A percentile compares a stretch with the other conserved stretches of the same genome.
phyloP scores from a whole-genome alignment of 2,888 invertebrate genomes.

The Morpho deidamia region DNA sequence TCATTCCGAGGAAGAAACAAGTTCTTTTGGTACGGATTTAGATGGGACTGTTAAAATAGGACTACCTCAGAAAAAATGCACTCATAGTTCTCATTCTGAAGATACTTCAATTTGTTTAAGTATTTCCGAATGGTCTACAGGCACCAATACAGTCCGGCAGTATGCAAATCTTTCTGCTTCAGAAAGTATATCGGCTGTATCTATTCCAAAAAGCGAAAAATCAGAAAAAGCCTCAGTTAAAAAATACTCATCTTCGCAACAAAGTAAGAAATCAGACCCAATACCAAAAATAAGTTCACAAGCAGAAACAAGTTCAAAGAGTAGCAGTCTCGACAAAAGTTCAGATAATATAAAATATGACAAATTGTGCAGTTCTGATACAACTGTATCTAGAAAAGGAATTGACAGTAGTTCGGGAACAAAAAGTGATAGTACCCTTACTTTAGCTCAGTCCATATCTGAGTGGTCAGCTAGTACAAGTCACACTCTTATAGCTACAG shows the following conservation, averaged over 20 bases:
- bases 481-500: conserved; percentile 83
- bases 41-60: conserved; percentile 91
- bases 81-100: conserved; percentile 90
- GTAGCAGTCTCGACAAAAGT: conserved; percentile 78
- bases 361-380: conserved; percentile 80
- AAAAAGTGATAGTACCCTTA: conserved; percentile 88
- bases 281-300: conserved; percentile 60
- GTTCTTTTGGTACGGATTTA: conserved; percentile 86
- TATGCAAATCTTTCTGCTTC: conserved; percentile 86
- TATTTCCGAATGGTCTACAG: conserved; percentile 93
- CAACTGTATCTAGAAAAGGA: conserved; percentile 68
- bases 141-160: conserved; percentile 89
- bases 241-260: conserved; percentile 78
- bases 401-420: conserved; percentile 83
- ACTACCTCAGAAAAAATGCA: conserved; percentile 88
- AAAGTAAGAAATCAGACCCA: conserved; percentile 73
- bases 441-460: conserved; percentile 87
- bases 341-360: conserved; percentile 78
- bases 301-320: conserved; percentile 76
- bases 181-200: conserved; percentile 80
- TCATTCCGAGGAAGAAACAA: conserved; percentile 86
- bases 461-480: conserved; percentile 91
- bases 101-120: conserved; percentile 92
- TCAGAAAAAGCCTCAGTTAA: conserved; percentile 75
- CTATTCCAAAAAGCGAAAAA: conserved; percentile 80